Evolutionary conservation across 2,888 invertebrate genomes (phyloP), one percentile per base, ranked within the genome.

Genomic region (Dicyrtomina minuta): DNA sequence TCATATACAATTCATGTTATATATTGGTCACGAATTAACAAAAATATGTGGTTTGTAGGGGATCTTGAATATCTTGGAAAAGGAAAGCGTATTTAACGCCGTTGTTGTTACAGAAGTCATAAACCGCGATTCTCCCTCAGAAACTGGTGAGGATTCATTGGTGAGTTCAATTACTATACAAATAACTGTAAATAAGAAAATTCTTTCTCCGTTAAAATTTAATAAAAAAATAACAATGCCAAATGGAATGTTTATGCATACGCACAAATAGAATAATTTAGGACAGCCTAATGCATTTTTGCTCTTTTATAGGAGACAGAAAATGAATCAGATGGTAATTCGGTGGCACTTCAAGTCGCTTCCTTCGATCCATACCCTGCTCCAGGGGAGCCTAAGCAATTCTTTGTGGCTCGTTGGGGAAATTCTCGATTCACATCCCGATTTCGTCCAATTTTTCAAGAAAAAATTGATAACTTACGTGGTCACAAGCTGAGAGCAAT

Each of bases 301-400:
- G 58, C 10, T 39, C 4, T 20, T 8, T 20, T 59, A 13, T 15
- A 15, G 5, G 12, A 20, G 20, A n/a, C 13, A 17, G 33, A 41
- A 53, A 39, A 27, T n/a, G 58, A 49, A n/a, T 26, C 15, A 1
- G 26, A 13, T n/a, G 53, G 15, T 8, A 65, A 68, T 12, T 4
- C 2, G 13, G 60, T 64, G 17, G 72, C 58, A 27, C 53, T 78
- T 12, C 77, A 78, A 73, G 70, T 78, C 0, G 74, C 75, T 12
- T 74, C 75, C 22, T 44, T 78, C 20, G 77, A 78, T 41, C 78
- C 78, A 3, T 78, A 75, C 65, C 78, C 78, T n/a, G 39, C 65
- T 17, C 72, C 62, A 51, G 75, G 75, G 12, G 72, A 74, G 20
- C 49, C 66, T 0, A 78, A 77, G 27, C 75, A 77, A 10, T 58